phyloP scores from a whole-genome alignment of 53 echinoderm and acorn worm genomes.

The Holothuria leucospilota region DNA sequence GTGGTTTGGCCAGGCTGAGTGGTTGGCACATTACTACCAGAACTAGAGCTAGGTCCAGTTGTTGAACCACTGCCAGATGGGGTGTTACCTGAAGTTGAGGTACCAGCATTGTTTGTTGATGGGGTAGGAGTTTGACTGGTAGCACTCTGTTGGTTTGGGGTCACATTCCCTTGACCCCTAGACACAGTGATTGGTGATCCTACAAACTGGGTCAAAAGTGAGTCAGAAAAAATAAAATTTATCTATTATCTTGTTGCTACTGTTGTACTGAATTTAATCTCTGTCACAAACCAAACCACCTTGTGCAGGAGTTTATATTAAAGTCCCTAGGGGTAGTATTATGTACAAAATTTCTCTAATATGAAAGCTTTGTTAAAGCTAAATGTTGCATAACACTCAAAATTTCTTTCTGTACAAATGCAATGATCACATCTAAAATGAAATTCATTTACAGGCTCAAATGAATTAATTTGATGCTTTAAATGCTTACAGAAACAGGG shows the following conservation, averaged over 20 bases:
- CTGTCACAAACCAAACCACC: too few relatives aligned
- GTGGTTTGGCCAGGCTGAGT: slow-evolving; percentile 54
- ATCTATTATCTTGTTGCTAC: too few relatives aligned
- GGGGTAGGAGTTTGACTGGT: slow-evolving; percentile 35
- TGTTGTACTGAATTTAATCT: too few relatives aligned
- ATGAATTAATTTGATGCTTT: not conserved
- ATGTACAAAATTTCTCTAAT: too few relatives aligned
- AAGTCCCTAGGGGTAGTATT: too few relatives aligned
- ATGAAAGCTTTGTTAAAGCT: too few relatives aligned
- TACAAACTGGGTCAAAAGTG: not conserved
- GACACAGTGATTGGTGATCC: slow-evolving; percentile 15
- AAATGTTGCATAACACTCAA: too few relatives aligned
- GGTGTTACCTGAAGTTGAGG: slow-evolving; percentile 38
- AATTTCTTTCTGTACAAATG: too few relatives aligned
- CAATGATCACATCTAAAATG: too few relatives aligned
- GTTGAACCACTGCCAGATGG: slow-evolving; percentile 11
- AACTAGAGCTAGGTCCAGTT: slow-evolving; percentile 1
- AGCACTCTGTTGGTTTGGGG: slow-evolving; percentile 38
- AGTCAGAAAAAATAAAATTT: too few relatives aligned
- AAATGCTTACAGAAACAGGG: slow-evolving; percentile 57
- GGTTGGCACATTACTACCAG: not conserved
- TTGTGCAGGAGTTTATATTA: too few relatives aligned
- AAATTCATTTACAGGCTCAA: too few relatives aligned
- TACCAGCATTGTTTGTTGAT: not conserved
- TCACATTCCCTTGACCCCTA: not conserved